Evolutionary conservation across 1,140 invertebrate genomes (phyloP).

Genomic region (Platyura marginata): DNA sequence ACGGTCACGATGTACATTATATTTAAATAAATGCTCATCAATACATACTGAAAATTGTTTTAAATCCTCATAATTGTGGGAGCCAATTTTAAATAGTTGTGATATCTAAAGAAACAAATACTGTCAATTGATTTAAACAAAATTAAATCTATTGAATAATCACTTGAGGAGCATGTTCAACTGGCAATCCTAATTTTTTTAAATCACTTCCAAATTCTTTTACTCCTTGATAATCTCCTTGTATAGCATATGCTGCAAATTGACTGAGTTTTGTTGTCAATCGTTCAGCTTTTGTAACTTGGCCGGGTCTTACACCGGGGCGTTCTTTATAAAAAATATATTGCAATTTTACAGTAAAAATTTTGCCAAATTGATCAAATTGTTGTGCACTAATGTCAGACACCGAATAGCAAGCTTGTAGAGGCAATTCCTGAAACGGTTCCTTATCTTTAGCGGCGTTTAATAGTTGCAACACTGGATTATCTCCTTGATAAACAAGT

Average conservation of each 20-base stretch:
- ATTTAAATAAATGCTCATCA: constrained; percentile 76
- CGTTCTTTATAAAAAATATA: constrained; percentile 98
- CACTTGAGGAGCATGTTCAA: constrained; percentile 90
- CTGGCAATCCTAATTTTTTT: constrained; percentile 82
- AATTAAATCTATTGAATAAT: no score
- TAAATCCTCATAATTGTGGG: constrained; percentile 73
- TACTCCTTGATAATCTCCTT: constrained; percentile 78
- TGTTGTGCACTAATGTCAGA: constrained; percentile 89
- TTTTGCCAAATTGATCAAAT: constrained; percentile 96
- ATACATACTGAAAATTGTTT: constrained; percentile 77
- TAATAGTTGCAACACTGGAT: constrained; percentile 67
- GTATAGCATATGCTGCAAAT: constrained; percentile 85
- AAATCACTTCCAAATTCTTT: constrained; percentile 85
- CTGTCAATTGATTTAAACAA: no score
- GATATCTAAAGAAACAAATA: constrained; percentile 87
- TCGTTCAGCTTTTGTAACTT: constrained; percentile 72
- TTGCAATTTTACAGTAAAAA: constrained; percentile 95
- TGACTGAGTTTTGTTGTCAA: constrained; percentile 81
- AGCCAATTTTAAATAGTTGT: constrained; percentile 91
- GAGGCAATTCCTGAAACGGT: constrained; percentile 81
- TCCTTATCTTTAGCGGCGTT: constrained; percentile 74
- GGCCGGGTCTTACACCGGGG: constrained; percentile 87
- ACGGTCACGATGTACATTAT: constrained; percentile 67
- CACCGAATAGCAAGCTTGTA: constrained; percentile 84
- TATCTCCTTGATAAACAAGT: constrained; percentile 59